phyloP scores from a whole-genome alignment of 2,113 vertebrate genomes.

The Furnarius figulus region DNA sequence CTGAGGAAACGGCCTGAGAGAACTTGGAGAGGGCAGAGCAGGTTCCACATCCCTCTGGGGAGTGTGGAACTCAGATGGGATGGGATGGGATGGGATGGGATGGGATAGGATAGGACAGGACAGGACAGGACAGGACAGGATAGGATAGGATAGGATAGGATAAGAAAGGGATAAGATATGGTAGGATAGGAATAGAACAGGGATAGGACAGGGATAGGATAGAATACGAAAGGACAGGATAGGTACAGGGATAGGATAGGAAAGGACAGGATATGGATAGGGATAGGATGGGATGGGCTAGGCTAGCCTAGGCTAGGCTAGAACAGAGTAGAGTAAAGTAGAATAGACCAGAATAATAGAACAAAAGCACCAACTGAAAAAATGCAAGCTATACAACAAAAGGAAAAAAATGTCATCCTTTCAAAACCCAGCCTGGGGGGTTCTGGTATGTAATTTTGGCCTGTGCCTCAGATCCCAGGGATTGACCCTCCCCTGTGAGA shows the following conservation, averaged over 20 bases:
- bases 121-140: too few relatives aligned
- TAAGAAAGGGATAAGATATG: too few relatives aligned
- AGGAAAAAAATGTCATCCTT: accelerated
- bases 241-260: not conserved
- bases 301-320: not conserved
- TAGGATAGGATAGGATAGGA: not conserved
- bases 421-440: not conserved
- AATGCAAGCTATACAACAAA: not conserved
- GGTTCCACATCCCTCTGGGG: too few relatives aligned
- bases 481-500: not conserved
- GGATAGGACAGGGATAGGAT: not conserved
- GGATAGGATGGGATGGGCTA: not conserved
- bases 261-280: not conserved
- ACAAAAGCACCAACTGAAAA: not conserved
- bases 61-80: not conserved
- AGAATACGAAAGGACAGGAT: not conserved
- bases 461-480: not conserved
- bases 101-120: not conserved
- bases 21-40: too few relatives aligned
- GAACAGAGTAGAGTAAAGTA: accelerated
- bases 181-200: not conserved
- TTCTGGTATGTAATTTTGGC: not conserved
- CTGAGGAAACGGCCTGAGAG: too few relatives aligned
- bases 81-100: not conserved
- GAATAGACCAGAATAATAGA: not conserved